phyloP scores from a whole-genome alignment of 2,888 invertebrate species.

The Parascotia fuliginaria region DNA sequence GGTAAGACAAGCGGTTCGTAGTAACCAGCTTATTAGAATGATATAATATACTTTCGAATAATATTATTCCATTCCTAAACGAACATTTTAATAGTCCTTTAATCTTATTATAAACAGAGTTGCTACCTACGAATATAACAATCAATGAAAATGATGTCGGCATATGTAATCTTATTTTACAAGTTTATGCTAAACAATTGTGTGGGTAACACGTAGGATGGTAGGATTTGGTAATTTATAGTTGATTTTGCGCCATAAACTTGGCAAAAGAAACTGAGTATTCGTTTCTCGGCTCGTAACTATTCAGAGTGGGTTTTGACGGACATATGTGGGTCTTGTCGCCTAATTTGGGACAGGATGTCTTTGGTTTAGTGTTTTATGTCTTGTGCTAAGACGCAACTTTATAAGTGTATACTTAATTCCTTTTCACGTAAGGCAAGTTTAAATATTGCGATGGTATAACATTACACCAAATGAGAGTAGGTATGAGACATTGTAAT shows the following conservation, averaged over 20 bases:
- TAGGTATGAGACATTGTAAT: too few relatives aligned
- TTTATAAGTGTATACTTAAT: too few relatives aligned
- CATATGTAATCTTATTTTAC: slow-evolving; percentile 23
- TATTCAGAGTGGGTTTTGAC: slow-evolving; percentile 37
- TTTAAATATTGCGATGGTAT: too few relatives aligned
- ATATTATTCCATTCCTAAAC: slow-evolving; percentile 16
- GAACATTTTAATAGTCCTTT: slow-evolving; percentile 26
- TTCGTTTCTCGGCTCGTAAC: slow-evolving; percentile 28
- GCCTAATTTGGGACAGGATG: neutral
- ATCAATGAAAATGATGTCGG: slow-evolving; percentile 27
- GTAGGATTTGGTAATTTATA: slow-evolving; percentile 46
- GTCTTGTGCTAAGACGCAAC: neutral
- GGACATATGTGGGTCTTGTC: slow-evolving; percentile 21
- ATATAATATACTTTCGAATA: slow-evolving; percentile 1
- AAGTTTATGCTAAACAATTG: slow-evolving; percentile 33
- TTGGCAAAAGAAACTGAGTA: slow-evolving; percentile 28
- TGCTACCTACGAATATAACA: slow-evolving; percentile 30
- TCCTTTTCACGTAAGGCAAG: too few relatives aligned
- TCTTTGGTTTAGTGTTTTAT: neutral
- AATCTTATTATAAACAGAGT: slow-evolving; percentile 38
- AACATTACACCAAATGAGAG: too few relatives aligned
- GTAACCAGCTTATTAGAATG: too few relatives aligned
- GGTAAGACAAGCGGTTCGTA: too few relatives aligned
- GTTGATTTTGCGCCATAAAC: slow-evolving; percentile 7
- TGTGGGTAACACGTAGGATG: slow-evolving; percentile 52